A percentile compares a stretch with the other conserved stretches of the same genome.
Conservation (phyloP, 2,113 vertebrate genomes). For the Ciconia maguari region DNA sequence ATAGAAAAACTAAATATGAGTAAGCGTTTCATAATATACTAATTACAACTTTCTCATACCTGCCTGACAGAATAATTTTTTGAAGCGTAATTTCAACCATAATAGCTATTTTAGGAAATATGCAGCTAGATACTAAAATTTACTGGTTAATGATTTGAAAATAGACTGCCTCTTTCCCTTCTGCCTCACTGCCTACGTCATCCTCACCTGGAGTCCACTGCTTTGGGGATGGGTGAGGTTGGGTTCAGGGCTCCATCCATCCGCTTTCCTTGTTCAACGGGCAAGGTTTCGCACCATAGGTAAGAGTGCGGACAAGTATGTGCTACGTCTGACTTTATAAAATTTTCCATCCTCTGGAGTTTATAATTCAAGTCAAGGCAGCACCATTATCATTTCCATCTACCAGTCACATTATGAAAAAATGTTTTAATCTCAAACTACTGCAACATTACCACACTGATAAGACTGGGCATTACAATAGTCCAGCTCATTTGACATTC, state of each 20-base stretch:
- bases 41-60: neutral
- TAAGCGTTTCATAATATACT: neutral
- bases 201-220: neutral
- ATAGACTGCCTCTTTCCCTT: neutral
- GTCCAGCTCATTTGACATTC: neutral
- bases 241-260: neutral
- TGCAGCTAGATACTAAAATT: neutral
- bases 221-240: neutral
- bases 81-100: neutral
- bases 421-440: neutral
- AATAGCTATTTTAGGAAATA: neutral
- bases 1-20: neutral
- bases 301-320: neutral
- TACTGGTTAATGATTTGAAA: neutral
- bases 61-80: neutral
- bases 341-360: neutral
- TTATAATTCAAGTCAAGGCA: neutral
- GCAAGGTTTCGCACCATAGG: neutral
- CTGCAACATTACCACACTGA: neutral
- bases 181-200: neutral
- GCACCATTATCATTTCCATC: neutral
- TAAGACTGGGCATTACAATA: neutral
- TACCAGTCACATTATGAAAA: neutral
- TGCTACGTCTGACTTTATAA: neutral
- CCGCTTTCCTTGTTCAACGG: neutral